Evolutionary conservation across 2,888 invertebrate species (phyloP).

Genomic region (Chorisops tibialis): DNA sequence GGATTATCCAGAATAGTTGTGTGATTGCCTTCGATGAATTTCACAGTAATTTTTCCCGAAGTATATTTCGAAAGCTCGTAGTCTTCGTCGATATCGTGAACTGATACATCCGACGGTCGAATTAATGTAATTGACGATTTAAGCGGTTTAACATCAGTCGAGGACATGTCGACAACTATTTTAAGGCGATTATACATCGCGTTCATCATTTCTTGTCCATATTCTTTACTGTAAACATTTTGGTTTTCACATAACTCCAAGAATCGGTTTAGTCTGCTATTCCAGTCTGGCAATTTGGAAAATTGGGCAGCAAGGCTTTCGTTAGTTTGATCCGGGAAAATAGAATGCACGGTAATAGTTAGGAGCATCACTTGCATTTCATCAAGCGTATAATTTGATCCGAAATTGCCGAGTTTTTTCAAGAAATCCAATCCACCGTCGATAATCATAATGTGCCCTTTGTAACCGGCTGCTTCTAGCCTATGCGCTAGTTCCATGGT

Average conservation of each 20-base stretch:
- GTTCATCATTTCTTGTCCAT: conserved; percentile 49
- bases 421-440: conserved; percentile 79
- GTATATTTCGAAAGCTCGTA: conserved; percentile 63
- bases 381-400: conserved; percentile 41
- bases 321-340: conserved; percentile 46
- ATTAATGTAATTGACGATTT: conserved; percentile 61
- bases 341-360: conserved; percentile 41
- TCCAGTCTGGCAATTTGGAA: conserved; percentile 55
- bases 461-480: conserved; percentile 65
- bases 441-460: conserved; percentile 66
- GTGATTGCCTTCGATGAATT: conserved; percentile 71
- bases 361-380: conserved; percentile 45
- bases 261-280: conserved; percentile 58
- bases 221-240: conserved; percentile 48
- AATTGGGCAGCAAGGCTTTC: conserved; percentile 51
- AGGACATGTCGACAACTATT: conserved; percentile 54
- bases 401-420: conserved; percentile 51
- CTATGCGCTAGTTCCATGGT: conserved; percentile 72
- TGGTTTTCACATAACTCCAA: conserved; percentile 52
- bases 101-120: conserved; percentile 60
- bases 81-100: conserved; percentile 60
- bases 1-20: conserved; percentile 65
- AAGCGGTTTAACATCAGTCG: conserved; percentile 53
- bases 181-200: conserved; percentile 58
- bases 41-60: conserved; percentile 57